Conservation (phyloP, 2,888 invertebrate species). For the Archaeoteleia sp. region DNA sequence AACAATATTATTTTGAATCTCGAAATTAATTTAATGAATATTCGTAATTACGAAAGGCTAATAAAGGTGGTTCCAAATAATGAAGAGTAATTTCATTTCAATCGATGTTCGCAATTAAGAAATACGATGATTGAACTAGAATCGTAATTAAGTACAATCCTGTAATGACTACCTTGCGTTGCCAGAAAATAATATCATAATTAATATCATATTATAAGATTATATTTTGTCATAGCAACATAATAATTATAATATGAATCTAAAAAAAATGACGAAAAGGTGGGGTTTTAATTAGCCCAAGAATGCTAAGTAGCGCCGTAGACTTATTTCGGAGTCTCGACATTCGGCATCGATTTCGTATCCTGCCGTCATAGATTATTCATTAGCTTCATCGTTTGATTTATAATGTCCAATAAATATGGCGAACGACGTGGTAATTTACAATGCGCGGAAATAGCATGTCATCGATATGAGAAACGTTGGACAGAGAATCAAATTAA, state of each 20-base stretch:
- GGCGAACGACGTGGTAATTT: conserved; percentile 25
- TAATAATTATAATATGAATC: background rate
- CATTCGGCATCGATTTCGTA: conserved; percentile 17
- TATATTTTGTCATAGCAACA: no score
- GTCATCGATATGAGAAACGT: conserved; percentile 40
- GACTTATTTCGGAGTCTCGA: background rate
- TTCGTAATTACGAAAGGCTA: conserved; percentile 20
- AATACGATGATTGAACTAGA: background rate
- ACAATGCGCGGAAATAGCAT: conserved; percentile 37
- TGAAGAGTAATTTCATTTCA: conserved; percentile 31
- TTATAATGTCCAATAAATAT: conserved; percentile 46
- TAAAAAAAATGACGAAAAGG: conserved; percentile 2
- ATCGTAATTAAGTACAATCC: conserved; percentile 8
- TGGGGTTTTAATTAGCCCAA: conserved; percentile 24
- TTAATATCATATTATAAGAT: no score
- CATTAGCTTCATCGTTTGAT: conserved; percentile 38
- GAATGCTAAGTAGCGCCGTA: conserved; percentile 31
- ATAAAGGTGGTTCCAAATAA: conserved; percentile 23
- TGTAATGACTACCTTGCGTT: no score
- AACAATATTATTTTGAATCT: conserved; percentile 25
- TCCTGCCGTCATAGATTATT: conserved; percentile 32
- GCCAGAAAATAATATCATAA: no score
- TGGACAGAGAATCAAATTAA: background rate
- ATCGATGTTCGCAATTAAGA: conserved; percentile 22
- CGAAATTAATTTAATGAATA: conserved; percentile 38